phyloP scores from a whole-genome alignment of 2,113 vertebrate species.

The Passer domesticus region DNA sequence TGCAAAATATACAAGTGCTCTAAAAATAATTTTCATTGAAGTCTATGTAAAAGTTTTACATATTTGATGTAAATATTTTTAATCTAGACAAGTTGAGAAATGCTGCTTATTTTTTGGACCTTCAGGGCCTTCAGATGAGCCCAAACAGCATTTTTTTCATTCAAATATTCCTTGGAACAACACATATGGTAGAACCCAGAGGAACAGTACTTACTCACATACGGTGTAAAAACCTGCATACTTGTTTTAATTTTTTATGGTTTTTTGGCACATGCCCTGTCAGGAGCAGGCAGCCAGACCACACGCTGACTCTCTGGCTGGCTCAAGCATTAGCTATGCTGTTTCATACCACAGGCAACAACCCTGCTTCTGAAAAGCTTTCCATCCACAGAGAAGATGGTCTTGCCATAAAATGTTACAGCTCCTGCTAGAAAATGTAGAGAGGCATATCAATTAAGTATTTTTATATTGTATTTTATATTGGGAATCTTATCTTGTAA shows the following conservation, averaged over 20 bases:
- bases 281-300: neutral
- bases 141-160: neutral
- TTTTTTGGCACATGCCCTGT: neutral
- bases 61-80: neutral
- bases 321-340: neutral
- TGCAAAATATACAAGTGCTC: neutral
- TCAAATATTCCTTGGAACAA: neutral
- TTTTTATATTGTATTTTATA: neutral
- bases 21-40: neutral
- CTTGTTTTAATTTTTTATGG: neutral
- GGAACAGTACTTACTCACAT: neutral
- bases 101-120: neutral
- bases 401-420: neutral
- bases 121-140: neutral
- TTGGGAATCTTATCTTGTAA: neutral
- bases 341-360: neutral
- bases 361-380: neutral
- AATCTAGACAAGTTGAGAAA: neutral
- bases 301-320: neutral
- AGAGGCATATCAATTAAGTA: neutral
- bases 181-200: neutral
- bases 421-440: neutral
- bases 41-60: neutral
- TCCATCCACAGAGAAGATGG: neutral
- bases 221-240: neutral